Conservation (phyloP, 2,888 invertebrate genomes). For the Crioceris asparagi region DNA sequence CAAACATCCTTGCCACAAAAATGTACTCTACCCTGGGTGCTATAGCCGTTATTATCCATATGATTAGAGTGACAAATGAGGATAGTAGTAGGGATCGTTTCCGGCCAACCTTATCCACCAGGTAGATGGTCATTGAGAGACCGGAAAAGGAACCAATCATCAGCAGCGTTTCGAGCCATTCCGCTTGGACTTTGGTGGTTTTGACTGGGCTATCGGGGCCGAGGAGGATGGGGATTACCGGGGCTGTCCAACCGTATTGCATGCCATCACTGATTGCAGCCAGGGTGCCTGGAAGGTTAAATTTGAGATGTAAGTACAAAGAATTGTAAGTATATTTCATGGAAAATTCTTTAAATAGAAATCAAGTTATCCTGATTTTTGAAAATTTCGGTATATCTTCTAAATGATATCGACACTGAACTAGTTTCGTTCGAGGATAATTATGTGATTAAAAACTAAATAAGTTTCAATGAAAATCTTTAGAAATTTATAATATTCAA, state of each 20-base stretch:
- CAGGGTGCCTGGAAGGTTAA: slow-evolving; percentile 34
- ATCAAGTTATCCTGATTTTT: too few species aligned
- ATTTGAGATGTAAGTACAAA: too few species aligned
- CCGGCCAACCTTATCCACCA: slow-evolving; percentile 30
- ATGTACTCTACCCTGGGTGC: slow-evolving; percentile 29
- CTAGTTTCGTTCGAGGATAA: too few species aligned
- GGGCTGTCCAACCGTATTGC: slow-evolving; percentile 38
- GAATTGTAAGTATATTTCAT: too few species aligned
- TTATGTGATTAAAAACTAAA: too few species aligned
- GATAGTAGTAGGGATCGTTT: slow-evolving; percentile 33
- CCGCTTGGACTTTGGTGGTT: slow-evolving; percentile 24
- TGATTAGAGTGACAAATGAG: slow-evolving; percentile 28
- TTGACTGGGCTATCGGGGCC: slow-evolving; percentile 27
- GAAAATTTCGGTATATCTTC: too few species aligned
- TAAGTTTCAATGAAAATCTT: too few species aligned
- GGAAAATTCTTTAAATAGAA: too few species aligned
- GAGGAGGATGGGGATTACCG: slow-evolving; percentile 31
- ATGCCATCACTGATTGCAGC: slow-evolving; percentile 37
- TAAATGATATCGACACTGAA: too few species aligned
- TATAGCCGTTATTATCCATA: slow-evolving; percentile 33
- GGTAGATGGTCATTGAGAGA: slow-evolving; percentile 30
- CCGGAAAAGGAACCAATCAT: slow-evolving; percentile 31
- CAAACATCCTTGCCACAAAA: slow-evolving; percentile 31
- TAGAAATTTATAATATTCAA: too few species aligned
- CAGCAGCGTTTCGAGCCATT: slow-evolving; percentile 29